Base-by-base conservation (phyloP, 2,797 vertebrate genomes). In the Cryptoblepharus egeriae region DNA sequence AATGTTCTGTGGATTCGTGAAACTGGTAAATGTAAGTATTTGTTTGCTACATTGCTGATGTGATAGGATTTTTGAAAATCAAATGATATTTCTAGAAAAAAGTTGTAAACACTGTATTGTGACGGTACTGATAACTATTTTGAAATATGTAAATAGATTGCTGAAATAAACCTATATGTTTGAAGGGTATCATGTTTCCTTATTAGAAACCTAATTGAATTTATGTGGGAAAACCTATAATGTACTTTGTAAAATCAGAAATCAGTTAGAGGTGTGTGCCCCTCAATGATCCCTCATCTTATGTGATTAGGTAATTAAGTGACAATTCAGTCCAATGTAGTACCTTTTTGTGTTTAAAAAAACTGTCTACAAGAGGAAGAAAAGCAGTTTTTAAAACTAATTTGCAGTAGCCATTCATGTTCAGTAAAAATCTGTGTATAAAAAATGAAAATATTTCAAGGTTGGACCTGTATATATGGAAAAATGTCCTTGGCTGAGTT, bases 51-150 rank as follows among this genome's bases (percentile, higher is more conserved):
- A 45, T 88, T 92, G 90, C 82, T 93, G 77, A 64, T 92, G 87
- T 93, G 90, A 88, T 91, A 91, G 84, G 90, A 92, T 96, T 96
- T 96, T 94, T 95, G 95, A 95, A 96, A 95, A 95, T 94, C 90
- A 68, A 60, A 37, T 79, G 84, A 81, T 93, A 89, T 94, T 94
- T 90, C 94, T 83, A 89, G 92, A 88, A 82, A 88, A 83, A 86
- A 32, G 89, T 87, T 88, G 83, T 75, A 80, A 77, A 72, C 87
- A 63, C 64, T 90, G 88, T 94, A 93, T 92, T 96, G 92, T 95
- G 92, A 87, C 84, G 83, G 83, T 80, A 82, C 64, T 82, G 88
- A 89, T 81, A n/a, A 65, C 90, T 93, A 86, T 93, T 94, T 93
- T 91, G 84, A 88, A 93, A 87, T 92, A 79, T 93, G 93, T 95